phyloP scores from a whole-genome alignment of 2,113 vertebrate genomes.

The Actenoides lindsayi region DNA sequence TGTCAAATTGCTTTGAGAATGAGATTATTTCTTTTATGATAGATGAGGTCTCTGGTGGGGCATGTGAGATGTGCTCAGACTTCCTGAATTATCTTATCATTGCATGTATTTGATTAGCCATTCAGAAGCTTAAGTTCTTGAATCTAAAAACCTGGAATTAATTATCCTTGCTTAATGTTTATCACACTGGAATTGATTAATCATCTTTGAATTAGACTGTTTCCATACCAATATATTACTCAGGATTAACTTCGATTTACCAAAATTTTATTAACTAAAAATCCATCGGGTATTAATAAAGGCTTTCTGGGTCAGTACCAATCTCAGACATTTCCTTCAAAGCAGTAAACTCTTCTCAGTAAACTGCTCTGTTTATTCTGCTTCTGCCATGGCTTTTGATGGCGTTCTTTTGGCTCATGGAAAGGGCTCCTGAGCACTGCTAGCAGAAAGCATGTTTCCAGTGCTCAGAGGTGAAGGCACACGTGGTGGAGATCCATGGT shows the following conservation, averaged over 20 bases:
- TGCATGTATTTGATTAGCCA: slow-evolving; percentile 35
- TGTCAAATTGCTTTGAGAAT: background rate
- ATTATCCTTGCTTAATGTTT: slow-evolving; percentile 52
- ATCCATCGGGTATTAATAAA: background rate
- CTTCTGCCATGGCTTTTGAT: background rate
- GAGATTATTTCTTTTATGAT: background rate
- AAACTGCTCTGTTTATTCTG: background rate
- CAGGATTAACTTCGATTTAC: slow-evolving; percentile 33
- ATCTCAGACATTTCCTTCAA: background rate
- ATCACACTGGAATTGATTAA: slow-evolving; percentile 25
- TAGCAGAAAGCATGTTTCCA: background rate
- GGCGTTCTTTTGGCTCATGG: background rate
- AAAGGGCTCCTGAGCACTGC: background rate
- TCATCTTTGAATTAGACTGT: slow-evolving; percentile 52
- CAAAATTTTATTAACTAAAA: slow-evolving; percentile 31
- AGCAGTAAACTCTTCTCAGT: background rate
- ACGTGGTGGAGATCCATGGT: background rate
- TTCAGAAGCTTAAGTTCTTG: slow-evolving; percentile 35
- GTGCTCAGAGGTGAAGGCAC: background rate
- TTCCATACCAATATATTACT: slow-evolving; percentile 33
- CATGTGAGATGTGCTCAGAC: background rate
- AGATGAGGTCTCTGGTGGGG: background rate
- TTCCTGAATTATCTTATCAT: slow-evolving; percentile 31
- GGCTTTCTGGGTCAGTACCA: background rate
- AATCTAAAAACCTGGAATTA: slow-evolving; percentile 49